phyloP scores from a whole-genome alignment of 92 coral and sea anemone species.

The Plumapathes pennacea region DNA sequence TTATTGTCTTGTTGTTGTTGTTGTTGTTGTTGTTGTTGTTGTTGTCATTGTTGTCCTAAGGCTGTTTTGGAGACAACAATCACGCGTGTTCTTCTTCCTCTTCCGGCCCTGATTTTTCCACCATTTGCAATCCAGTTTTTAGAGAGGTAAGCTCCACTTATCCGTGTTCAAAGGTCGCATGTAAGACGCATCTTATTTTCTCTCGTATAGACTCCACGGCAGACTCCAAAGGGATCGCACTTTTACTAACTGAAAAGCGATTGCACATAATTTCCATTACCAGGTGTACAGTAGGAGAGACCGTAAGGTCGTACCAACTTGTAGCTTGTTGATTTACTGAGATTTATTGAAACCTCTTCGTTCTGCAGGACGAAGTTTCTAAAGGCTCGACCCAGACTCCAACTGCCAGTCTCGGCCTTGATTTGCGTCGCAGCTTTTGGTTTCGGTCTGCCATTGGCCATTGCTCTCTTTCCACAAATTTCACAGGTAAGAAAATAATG shows the following conservation, averaged over 20 bases:
- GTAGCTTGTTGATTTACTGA: too few relatives aligned
- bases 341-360: too few relatives aligned
- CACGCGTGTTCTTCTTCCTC: conserved; percentile 80
- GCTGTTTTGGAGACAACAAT: conserved; percentile 95
- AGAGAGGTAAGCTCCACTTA: conserved; percentile 64
- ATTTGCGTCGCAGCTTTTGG: conserved; percentile 89
- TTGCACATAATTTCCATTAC: too few relatives aligned
- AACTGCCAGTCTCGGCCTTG: conserved; percentile 76
- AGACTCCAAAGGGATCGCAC: too few relatives aligned
- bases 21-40: background rate
- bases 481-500: conserved; percentile 59
- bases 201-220: too few relatives aligned
- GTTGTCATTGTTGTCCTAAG: conserved; percentile 16
- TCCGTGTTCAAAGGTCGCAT: too few relatives aligned
- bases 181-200: too few relatives aligned
- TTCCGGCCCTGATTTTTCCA: conserved; percentile 80
- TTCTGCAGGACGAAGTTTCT: conserved; percentile 83
- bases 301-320: too few relatives aligned
- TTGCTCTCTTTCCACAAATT: conserved; percentile 89
- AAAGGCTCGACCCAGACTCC: conserved; percentile 70
- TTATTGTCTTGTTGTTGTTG: background rate
- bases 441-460: conserved; percentile 87
- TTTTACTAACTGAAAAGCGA: too few relatives aligned
- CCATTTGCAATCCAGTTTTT: conserved; percentile 80
- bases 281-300: too few relatives aligned